These are phyloP conservation scores for Casuarius casuarius DNA, from an alignment of 2,113 vertebrate genomes.

Conservation along the genomic window DNA sequence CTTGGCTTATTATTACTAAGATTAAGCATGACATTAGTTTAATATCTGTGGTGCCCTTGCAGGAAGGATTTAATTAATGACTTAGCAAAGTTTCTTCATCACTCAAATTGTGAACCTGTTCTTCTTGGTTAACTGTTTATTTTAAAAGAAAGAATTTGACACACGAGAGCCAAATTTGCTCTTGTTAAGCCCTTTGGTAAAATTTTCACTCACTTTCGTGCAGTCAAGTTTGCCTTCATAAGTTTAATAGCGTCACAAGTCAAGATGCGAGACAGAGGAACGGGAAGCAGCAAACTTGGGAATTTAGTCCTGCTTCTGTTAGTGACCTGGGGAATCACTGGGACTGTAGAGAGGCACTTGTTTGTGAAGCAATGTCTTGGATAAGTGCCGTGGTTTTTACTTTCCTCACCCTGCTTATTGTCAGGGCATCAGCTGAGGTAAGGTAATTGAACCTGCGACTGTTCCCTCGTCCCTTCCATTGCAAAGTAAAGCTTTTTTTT, in stretches of 20 bases:
- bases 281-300: neutral
- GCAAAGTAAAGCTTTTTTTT: neutral
- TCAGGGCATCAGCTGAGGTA: neutral
- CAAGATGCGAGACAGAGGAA: neutral
- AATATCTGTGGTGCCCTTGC: neutral
- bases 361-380: neutral
- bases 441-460: fast-evolving
- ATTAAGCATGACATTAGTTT: neutral
- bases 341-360: neutral
- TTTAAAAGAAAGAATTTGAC: neutral
- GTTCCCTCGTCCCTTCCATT: neutral
- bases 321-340: neutral
- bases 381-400: neutral
- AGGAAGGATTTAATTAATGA: neutral
- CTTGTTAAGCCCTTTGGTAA: neutral
- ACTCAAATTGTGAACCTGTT: neutral
- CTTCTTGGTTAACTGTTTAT: neutral
- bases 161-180: neutral
- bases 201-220: neutral
- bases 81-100: neutral
- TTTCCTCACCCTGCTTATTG: neutral
- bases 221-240: neutral
- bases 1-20: neutral
- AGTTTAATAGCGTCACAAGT: neutral
- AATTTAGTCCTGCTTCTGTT: neutral